A percentile compares a stretch with the other conserved stretches of the same genome.
Conservation (phyloP, 2,113 vertebrate genomes). For the Pterocles burchelli region DNA sequence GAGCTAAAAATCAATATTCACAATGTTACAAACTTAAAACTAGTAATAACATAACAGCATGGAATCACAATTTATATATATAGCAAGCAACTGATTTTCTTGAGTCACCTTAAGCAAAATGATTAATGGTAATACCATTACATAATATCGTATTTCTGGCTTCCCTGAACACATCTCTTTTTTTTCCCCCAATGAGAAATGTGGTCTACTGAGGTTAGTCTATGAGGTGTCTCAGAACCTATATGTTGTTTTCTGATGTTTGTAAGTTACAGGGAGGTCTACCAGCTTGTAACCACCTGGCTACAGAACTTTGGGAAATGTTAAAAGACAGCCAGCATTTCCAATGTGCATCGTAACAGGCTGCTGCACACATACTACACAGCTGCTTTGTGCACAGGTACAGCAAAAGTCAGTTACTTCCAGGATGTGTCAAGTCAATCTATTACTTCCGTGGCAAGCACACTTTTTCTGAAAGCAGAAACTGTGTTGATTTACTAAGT, state of each 20-base stretch:
- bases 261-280: background rate
- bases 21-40: background rate
- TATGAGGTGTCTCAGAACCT: background rate
- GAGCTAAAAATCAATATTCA: background rate
- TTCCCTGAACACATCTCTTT: background rate
- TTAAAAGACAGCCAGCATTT: background rate
- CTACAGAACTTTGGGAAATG: background rate
- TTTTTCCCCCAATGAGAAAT: background rate
- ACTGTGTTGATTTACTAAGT: background rate
- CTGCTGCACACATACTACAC: background rate
- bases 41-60: background rate
- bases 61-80: background rate
- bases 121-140: background rate
- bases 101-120: background rate
- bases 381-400: background rate
- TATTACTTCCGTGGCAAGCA: background rate
- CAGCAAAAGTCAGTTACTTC: background rate
- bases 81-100: background rate
- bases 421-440: fast-evolving
- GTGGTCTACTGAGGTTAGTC: background rate
- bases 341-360: background rate
- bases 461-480: background rate
- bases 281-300: background rate
- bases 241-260: background rate
- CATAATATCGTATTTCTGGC: background rate